phyloP scores from a whole-genome alignment of 1,140 invertebrate genomes.

The Drosophila prosaltans region DNA sequence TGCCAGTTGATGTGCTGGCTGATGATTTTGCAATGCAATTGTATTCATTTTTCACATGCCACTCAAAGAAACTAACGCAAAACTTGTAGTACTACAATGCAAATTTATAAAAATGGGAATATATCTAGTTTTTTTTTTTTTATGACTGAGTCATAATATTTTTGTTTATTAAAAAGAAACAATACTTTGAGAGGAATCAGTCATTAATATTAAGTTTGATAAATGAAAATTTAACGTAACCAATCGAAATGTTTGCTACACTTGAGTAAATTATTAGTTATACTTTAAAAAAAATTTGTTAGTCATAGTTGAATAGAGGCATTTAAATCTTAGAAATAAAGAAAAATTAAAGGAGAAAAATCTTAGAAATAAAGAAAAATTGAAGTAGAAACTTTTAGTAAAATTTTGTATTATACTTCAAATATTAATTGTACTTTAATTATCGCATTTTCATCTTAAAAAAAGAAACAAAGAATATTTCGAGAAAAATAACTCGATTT shows the following conservation, averaged over 20 bases:
- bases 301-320: no score
- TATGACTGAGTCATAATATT: background rate
- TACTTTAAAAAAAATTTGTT: no score
- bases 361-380: no score
- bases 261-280: background rate
- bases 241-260: background rate
- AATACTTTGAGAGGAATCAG: background rate
- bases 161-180: background rate
- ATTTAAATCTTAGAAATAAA: no score
- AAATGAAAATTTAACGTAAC: background rate
- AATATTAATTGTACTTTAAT: no score
- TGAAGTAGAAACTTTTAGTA: no score
- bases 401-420: no score
- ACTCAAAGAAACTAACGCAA: background rate
- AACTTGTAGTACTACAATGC: constrained; percentile 10
- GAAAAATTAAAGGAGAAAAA: no score
- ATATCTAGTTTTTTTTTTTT: background rate
- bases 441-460: no score
- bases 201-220: background rate
- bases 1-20: no score
- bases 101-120: background rate
- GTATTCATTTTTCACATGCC: constrained; percentile 12
- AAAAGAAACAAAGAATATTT: no score
- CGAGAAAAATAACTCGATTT: no score
- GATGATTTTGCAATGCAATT: constrained; percentile 7